phyloP scores from a whole-genome alignment of 1,140 invertebrate species.

The Venustaconcha ellipsiformis region DNA sequence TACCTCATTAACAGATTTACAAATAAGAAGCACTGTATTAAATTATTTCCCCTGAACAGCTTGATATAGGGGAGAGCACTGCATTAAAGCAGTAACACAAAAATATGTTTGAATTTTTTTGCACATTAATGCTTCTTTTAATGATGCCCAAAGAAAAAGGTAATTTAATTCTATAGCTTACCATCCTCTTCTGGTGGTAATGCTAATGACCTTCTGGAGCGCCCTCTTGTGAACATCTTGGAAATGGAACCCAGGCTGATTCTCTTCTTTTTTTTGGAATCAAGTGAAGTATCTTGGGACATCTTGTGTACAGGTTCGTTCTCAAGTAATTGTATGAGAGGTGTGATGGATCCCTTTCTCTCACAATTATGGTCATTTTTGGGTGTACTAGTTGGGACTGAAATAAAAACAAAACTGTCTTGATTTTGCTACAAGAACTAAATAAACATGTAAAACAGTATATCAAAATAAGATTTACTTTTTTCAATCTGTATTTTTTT shows the following conservation, averaged over 20 bases:
- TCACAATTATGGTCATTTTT: conserved; percentile 24
- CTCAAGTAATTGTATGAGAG: conserved; percentile 27
- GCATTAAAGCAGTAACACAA: too few relatives aligned
- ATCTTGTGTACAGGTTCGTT: conserved; percentile 13
- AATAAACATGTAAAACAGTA: too few relatives aligned
- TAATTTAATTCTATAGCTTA: conserved; percentile 11
- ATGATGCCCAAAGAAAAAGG: too few relatives aligned
- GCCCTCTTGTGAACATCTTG: conserved; percentile 53
- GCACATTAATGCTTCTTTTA: too few relatives aligned
- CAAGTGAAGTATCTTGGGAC: conserved; percentile 16
- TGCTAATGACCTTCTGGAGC: conserved; percentile 54
- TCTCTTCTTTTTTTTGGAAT: conserved; percentile 53
- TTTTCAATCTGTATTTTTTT: too few relatives aligned
- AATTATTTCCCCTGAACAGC: too few relatives aligned
- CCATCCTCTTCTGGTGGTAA: conserved; percentile 49
- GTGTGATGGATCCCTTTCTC: conserved; percentile 29
- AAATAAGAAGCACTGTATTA: too few relatives aligned
- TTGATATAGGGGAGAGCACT: too few relatives aligned
- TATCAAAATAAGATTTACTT: too few relatives aligned
- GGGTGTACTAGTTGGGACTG: conserved; percentile 34
- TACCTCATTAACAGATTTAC: too few relatives aligned
- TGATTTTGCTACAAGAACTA: neutral
- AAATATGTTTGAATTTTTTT: too few relatives aligned
- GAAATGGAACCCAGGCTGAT: conserved; percentile 52
- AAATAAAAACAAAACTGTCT: conserved; percentile 5